Evolutionary conservation across 1,140 invertebrate genomes (phyloP).

Genomic region (Drosophila navojoa): DNA sequence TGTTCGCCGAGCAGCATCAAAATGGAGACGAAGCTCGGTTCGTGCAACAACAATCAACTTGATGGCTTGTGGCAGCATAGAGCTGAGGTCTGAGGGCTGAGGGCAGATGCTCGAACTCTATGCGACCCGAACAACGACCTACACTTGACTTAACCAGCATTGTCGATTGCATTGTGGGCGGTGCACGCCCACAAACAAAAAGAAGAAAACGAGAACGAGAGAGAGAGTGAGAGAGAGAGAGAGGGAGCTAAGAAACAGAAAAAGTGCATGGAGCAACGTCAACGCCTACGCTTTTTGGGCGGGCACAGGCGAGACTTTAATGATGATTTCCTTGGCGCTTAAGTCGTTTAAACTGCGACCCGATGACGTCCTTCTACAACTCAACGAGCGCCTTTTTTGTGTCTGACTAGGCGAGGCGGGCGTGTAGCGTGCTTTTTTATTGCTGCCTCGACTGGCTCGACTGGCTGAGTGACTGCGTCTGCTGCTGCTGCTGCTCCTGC

Average conservation of each 20-base stretch:
- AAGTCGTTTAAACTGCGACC: constrained; percentile 79
- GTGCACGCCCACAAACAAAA: constrained; percentile 34
- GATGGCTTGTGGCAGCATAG: constrained; percentile 20
- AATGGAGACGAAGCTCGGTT: constrained; percentile 25
- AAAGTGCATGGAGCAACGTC: constrained; percentile 38
- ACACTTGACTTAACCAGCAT: constrained; percentile 83
- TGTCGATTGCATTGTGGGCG: constrained; percentile 71
- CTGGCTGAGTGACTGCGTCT: constrained; percentile 38
- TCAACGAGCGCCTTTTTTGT: constrained; percentile 79
- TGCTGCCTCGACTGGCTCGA: constrained; percentile 12
- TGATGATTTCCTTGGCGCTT: constrained; percentile 82
- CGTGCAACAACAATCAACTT: constrained; percentile 55
- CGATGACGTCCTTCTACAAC: constrained; percentile 53
- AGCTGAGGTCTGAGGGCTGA: not conserved
- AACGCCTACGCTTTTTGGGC: constrained; percentile 38
- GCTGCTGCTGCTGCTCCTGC: constrained; percentile 15
- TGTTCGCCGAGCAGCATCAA: constrained; percentile 60
- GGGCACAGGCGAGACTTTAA: constrained; percentile 68
- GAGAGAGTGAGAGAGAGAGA: no score
- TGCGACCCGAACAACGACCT: constrained; percentile 76
- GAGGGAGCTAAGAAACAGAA: not conserved
- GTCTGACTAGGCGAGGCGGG: constrained; percentile 56
- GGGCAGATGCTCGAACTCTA: constrained; percentile 12
- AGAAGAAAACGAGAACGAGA: not conserved
- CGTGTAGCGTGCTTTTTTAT: constrained; percentile 47